Percentiles rank a stretch among this genome's conserved stretches.
These are phyloP conservation scores for Ericerus pela DNA, from an alignment of 1,140 invertebrate genomes.

Conservation along the genomic window DNA sequence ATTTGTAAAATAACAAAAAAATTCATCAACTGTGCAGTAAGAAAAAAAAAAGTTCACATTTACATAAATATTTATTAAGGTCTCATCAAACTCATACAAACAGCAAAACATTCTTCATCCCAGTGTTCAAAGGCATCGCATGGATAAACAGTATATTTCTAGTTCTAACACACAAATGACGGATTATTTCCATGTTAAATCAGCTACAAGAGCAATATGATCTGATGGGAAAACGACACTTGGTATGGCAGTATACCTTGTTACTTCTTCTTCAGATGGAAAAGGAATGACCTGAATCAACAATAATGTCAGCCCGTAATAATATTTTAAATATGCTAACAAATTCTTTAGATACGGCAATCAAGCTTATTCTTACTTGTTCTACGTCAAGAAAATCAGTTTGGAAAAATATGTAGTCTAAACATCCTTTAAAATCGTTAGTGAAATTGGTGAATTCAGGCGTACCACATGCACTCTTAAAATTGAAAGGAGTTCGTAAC, in stretches of 20 bases:
- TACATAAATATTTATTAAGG: too few species aligned
- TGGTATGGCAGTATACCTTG: slow-evolving; percentile 55
- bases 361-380: slow-evolving; percentile 32
- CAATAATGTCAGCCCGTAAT: not conserved
- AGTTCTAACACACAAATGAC: too few species aligned
- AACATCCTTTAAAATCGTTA: slow-evolving; percentile 59
- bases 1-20: too few species aligned
- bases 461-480: slow-evolving; percentile 57
- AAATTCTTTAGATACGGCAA: not conserved
- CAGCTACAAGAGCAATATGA: slow-evolving; percentile 73
- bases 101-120: too few species aligned
- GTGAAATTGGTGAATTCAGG: slow-evolving; percentile 77
- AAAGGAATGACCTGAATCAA: slow-evolving; percentile 51
- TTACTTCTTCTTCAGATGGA: slow-evolving; percentile 58
- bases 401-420: slow-evolving; percentile 87
- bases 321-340: not conserved
- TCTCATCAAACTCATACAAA: too few species aligned
- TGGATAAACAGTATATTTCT: too few species aligned
- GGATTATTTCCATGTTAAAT: slow-evolving; percentile 48
- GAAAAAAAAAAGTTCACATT: too few species aligned
- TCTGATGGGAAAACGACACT: slow-evolving; percentile 80
- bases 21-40: too few species aligned
- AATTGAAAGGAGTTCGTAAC: slow-evolving; percentile 42
- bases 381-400: slow-evolving; percentile 43
- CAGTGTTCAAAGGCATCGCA: too few species aligned